Evolutionary conservation across 2,888 invertebrate genomes (phyloP), one percentile per base, ranked within the genome.

Genomic region (Ornithoptera priamus): DNA sequence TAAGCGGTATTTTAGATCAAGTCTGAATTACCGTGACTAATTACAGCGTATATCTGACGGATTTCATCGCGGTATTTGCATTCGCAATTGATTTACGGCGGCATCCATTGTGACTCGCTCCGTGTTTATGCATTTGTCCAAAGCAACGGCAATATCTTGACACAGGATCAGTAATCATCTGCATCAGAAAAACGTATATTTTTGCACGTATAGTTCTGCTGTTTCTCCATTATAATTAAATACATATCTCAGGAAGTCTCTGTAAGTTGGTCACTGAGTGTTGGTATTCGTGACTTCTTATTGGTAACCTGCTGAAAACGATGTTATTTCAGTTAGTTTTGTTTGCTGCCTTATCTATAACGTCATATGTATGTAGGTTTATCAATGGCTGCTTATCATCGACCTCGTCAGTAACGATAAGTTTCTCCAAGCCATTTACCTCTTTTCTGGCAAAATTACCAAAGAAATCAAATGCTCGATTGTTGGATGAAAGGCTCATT

Each of bases 51-150:
- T 74, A 72, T 71, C 73, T 74, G 75, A 75, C 74, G 66, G 68
- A 75, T 75, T 76, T 75, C 75, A 75, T 72, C 71, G 66, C 53
- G 59, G 57, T 18, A 65, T 77, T 77, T 76, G 73, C 73, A 76
- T 76, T 73, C 66, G 69, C 75, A 78, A 77, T 78, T 76, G 77
- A 77, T 77, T 77, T 75, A 77, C 72, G 64, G 72, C 71, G 60
- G 65, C 69, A 24, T 4, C 69, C 56, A 69, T 65, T 65, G 69
- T 69, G 65, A 69, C 65, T 69, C 65, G 59, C 65, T 39, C 58
- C 62, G 62, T 17, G 42, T 69, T 69, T 69, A 69, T 65, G 69
- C 65, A 69, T 69, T 65, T 69, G 62, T 69, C 69, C 30, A 42
- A 42, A 24, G 65, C 42, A 65, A 62, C 69, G 42, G 46, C n/a